Percentiles rank a stretch among this genome's conserved stretches.
Conservation (phyloP, 2,888 invertebrate genomes). For the Heliothis peltigera region DNA sequence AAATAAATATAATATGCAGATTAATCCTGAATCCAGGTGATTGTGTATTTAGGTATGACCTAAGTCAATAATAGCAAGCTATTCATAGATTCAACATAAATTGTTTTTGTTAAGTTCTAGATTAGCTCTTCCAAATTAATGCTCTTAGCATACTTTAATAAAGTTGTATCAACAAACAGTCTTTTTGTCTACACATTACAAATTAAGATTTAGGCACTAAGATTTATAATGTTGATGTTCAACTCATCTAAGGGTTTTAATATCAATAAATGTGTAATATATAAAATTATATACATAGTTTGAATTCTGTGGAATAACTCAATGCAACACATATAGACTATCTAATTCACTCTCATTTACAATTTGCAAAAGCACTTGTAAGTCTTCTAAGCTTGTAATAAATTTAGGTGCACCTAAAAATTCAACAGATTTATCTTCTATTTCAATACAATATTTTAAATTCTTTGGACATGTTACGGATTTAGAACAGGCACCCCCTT, state of each 20-base stretch:
- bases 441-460: conserved; percentile 82
- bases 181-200: conserved; percentile 19
- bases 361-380: conserved; percentile 86
- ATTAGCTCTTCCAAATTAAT: not conserved
- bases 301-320: conserved; percentile 60
- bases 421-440: conserved; percentile 82
- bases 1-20: no score
- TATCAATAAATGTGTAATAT: conserved; percentile 34
- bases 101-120: not conserved
- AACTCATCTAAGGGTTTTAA: conserved; percentile 52
- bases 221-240: conserved; percentile 47
- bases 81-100: not conserved
- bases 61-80: conserved; percentile 5
- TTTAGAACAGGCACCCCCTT: conserved; percentile 77
- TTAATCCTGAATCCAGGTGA: no score
- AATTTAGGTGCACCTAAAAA: conserved; percentile 86
- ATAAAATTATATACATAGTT: conserved; percentile 56
- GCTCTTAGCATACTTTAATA: not conserved
- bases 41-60: not conserved
- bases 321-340: conserved; percentile 83
- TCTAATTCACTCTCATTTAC: conserved; percentile 84
- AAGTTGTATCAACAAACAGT: conserved; percentile 22
- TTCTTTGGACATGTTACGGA: conserved; percentile 84
- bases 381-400: conserved; percentile 84
- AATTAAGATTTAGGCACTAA: conserved; percentile 55